Evolutionary conservation across 2,797 vertebrate genomes (phyloP), one percentile per base, ranked within the genome.

Genomic region (Poeciliopsis paucimaculata): DNA sequence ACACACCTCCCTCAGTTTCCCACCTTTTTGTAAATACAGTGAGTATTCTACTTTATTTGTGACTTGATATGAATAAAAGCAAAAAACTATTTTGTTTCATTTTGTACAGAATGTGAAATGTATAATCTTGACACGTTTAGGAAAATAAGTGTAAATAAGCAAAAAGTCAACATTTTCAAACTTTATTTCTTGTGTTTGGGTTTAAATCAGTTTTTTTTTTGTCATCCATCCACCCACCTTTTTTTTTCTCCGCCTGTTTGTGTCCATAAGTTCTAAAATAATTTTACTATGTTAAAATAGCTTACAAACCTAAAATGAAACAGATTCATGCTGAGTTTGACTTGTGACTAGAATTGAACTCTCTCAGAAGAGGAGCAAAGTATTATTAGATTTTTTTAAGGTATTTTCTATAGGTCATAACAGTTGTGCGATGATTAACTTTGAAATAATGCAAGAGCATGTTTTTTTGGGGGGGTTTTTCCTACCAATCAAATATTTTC

Each of bases 41-140:
- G 66, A 23, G 55, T 74, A 75, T 36, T 73, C 26, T 41, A 76
- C 23, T 80, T 36, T 79, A 49, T 68, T n/a, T 66, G 62, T 66
- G 34, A 36, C 36, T 66, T 76, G 26, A 60, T 88, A 62, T 85
- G 88, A 90, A 92, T 92, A 90, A 93, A 92, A 86, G n/a, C 18
- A 60, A 60, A 60, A 20, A 60, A 7, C 31, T 0, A 28, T 60
- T 60, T 13, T 31, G 28, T 60, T 60, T 60, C 28, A 60, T 60
- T 60, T 55, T 55, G 4, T 55, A n/a, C 53, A 55, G 53, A 55
- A 12, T n/a, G 26, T 55, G 53, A 55, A 55, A 55, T 55, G 26
- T 55, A 55, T n/a, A 11, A 43, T 43, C 41, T 43, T 43, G 26
- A 53, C 51, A 10, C 9, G 23, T 10, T n/a, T 55, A n/a, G 53